Conservation (phyloP, 2,113 vertebrate genomes). For the Prochilodus magdalenae region DNA sequence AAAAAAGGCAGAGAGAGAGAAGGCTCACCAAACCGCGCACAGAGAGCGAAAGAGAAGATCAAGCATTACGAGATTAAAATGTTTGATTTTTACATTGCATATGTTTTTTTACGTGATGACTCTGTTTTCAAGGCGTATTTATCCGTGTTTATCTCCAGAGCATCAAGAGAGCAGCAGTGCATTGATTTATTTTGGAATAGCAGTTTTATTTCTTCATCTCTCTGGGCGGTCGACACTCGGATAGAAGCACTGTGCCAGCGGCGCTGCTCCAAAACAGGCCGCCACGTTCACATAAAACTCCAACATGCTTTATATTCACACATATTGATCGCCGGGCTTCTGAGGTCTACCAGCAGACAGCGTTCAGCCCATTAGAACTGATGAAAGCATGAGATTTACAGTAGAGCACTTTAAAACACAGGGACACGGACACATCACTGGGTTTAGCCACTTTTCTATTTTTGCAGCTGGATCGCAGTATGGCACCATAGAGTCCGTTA, state of each 20-base stretch:
- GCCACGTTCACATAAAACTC: conserved; percentile 45
- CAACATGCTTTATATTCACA: conserved; percentile 57
- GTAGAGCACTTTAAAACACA: neutral
- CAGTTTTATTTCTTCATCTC: conserved; percentile 39
- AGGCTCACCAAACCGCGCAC: neutral
- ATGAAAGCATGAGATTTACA: conserved; percentile 57
- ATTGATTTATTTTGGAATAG: conserved; percentile 39
- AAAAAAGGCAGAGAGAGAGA: neutral
- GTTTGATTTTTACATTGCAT: neutral
- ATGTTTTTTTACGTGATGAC: conserved; percentile 19
- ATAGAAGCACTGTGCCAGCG: conserved; percentile 12
- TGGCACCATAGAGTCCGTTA: too few relatives aligned
- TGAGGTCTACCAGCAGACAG: conserved; percentile 43
- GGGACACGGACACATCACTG: conserved; percentile 18
- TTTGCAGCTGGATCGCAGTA: too few relatives aligned
- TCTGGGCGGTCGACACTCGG: conserved; percentile 22
- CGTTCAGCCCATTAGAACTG: conserved; percentile 56
- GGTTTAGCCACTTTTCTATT: conserved; percentile 54
- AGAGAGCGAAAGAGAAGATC: neutral
- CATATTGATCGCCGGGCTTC: conserved; percentile 54
- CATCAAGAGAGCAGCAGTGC: conserved; percentile 1
- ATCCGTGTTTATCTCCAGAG: conserved; percentile 14
- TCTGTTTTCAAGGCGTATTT: neutral
- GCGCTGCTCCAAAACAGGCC: conserved; percentile 22
- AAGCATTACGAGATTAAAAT: neutral